These are phyloP conservation scores for Pachypeltis micranthus DNA, from an alignment of 1,140 invertebrate species.

Conservation along the genomic window DNA sequence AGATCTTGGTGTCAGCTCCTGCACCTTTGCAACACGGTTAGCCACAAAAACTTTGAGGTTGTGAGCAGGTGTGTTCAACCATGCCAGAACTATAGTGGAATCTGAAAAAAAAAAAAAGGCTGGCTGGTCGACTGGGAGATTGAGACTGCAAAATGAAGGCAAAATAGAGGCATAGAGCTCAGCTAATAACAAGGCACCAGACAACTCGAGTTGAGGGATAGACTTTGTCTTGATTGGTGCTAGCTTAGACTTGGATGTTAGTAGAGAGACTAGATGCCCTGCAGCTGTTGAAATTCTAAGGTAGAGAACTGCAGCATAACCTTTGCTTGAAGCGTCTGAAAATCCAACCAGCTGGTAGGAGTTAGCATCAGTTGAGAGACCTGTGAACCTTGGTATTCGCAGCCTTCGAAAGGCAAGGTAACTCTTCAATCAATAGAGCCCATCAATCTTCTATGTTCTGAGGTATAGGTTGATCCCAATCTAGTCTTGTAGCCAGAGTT, in stretches of 20 bases:
- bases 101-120: conserved; percentile 30
- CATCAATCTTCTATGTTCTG: conserved; percentile 25
- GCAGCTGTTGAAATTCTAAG: neutral
- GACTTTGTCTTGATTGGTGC: neutral
- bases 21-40: conserved; percentile 33
- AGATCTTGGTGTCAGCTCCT: conserved; percentile 19
- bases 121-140: neutral
- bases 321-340: neutral
- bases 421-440: conserved; percentile 12
- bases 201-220: neutral
- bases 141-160: conserved; percentile 19
- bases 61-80: conserved; percentile 29
- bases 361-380: neutral
- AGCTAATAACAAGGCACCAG: neutral
- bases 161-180: conserved; percentile 24
- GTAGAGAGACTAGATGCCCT: neutral
- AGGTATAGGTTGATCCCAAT: conserved; percentile 32
- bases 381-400: neutral
- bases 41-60: conserved; percentile 33
- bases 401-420: neutral
- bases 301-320: neutral
- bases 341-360: conserved; percentile 22
- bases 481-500: conserved; percentile 29
- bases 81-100: conserved; percentile 33
- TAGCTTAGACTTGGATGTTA: neutral